Evolutionary conservation across 2,888 invertebrate species (phyloP), one percentile per base, ranked within the genome.

Genomic region (Apamea monoglypha): DNA sequence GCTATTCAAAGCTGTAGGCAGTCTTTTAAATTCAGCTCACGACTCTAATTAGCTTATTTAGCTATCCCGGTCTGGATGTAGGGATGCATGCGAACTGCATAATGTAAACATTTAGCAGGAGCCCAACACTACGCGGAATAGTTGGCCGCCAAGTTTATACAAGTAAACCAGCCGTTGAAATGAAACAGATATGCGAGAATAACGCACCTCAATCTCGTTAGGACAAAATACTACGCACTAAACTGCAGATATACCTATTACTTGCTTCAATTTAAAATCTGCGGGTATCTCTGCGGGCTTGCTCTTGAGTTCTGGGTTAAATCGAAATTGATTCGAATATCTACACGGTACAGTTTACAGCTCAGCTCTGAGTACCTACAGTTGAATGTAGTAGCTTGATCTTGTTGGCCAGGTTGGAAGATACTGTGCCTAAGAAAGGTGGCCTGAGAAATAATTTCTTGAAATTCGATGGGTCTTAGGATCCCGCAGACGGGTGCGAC

Each of bases 51-150:
- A 88, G 84, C 81, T 88, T 88, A 81, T 84, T 81, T 86, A 82
- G 73, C 76, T 71, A 74, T 81, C 75, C 68, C 53, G 36, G 72
- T 80, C 29, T 86, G 83, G 86, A 82, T 82, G 81, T 80, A 83
- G 82, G 82, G 89, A 84, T 86, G 88, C 88, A 78, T 82, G 82
- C 87, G 44, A 81, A 76, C 84, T 88, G 87, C 90, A 89, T 88
- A 80, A 83, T 83, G 76, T 88, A 89, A 89, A 88, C 86, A 79
- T 81, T 87, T 79, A 79, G 74, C 74, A 67, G 74, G 75, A 85
- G 79, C 66, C 78, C 82, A 80, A 82, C 80, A 85, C 71, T 89
- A 88, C 89, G 83, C 69, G 88, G 86, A 87, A 87, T 85, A 88
- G 72, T 74, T 61, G 78, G 79, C 69, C 76, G 77, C 74, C 68